These are phyloP conservation scores for Eubucco bourcierii DNA, from an alignment of 2,113 vertebrate species.

Conservation along the genomic window DNA sequence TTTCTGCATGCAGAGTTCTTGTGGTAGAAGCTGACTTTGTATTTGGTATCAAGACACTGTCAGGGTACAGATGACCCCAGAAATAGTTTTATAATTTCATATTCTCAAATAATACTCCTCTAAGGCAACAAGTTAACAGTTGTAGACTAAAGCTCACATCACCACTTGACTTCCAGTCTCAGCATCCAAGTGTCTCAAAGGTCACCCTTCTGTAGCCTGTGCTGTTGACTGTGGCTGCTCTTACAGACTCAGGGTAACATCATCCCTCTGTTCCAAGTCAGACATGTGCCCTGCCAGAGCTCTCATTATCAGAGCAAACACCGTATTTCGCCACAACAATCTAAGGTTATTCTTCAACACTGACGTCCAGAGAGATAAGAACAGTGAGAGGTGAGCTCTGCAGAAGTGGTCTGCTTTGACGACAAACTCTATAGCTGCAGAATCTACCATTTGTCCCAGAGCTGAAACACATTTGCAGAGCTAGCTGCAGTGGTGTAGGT, in stretches of 20 bases:
- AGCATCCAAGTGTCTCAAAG: background rate
- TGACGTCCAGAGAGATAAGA: background rate
- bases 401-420: background rate
- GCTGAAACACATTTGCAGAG: background rate
- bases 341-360: background rate
- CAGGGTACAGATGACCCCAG: background rate
- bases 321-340: background rate
- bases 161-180: rapidly evolving
- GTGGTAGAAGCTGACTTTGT: background rate
- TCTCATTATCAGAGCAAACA: background rate
- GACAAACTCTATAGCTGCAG: background rate
- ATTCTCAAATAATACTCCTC: background rate
- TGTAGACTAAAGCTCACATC: background rate
- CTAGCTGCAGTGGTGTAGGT: background rate
- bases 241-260: background rate
- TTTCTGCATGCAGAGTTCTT: background rate
- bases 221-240: background rate
- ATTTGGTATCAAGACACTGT: background rate
- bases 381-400: background rate
- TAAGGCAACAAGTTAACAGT: background rate
- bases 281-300: rapidly evolving
- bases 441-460: background rate
- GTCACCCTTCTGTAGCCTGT: background rate
- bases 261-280: background rate
- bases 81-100: background rate